Base-by-base conservation (phyloP, 2,113 vertebrate genomes). In the Atherinomorus stipes region DNA sequence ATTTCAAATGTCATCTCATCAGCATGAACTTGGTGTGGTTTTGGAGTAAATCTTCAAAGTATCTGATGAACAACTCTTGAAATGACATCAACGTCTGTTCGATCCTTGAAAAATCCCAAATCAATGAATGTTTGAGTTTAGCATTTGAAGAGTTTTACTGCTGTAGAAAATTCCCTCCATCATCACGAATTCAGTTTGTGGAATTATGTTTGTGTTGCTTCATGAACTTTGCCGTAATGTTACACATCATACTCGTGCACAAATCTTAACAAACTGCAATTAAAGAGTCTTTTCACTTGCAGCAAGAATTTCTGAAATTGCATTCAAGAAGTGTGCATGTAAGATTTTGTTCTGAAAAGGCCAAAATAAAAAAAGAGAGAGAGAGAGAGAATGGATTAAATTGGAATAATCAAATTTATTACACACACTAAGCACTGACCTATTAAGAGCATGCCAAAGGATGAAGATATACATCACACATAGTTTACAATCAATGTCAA, bases 1-100 rank as follows among this genome's bases (percentile, higher is more conserved):
- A 52, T 53, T 50, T 57, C 58, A 75, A 88, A 83, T 83, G 74
- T 64, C 72, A 74, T 7, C 34, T 72, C 54, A 57, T 70, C 60
- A 2, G 11, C 23, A 77, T 74, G 51, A 53, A 47, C 45, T 15
- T 22, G 23, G n/a, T 8, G 11, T n/a, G 54, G 79, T 42, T 25
- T 38, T 67, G 37, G 59, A 38, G 44, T 7, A 4, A 1, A 37
- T 37, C 7, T 3, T 37, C 7, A 9, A 42, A 47, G 18, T 45
- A 45, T 5, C 44, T 45, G 16, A 18, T 45, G 16, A 45, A 45
- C 4, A 45, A 18, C 16, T 47, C 7, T 47, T 31, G 7, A 42
- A 40, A 23, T 16, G 3, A 15, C 37, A 59, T 22, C 6, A 42
- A 42, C 22, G 11, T 4, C 23, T 62, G 5, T 1, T 23, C 15